Conservation (phyloP, 2,113 vertebrate species). For the Tautogolabrus adspersus region DNA sequence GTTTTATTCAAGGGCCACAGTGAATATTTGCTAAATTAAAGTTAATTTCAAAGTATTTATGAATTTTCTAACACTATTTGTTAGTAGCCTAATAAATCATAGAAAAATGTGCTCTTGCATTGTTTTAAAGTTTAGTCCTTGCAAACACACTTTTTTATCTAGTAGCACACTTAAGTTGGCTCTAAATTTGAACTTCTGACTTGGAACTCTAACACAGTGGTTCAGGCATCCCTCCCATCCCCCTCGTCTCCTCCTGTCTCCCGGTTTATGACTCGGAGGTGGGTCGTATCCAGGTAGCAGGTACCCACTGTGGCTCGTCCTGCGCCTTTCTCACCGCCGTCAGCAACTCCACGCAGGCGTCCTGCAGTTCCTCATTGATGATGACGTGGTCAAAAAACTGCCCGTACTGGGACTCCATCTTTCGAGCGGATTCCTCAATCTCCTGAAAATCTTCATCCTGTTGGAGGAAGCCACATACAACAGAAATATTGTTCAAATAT, state of each 20-base stretch:
- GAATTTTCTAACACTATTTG: too few relatives aligned
- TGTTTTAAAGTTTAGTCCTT: not conserved
- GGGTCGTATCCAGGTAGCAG: conserved; percentile 90
- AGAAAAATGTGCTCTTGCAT: not conserved
- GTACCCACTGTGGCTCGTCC: conserved; percentile 94
- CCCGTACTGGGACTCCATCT: conserved; percentile 90
- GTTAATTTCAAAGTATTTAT: not conserved
- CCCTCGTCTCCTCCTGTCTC: not conserved
- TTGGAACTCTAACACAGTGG: conserved; percentile 15
- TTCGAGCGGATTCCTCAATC: conserved; percentile 89
- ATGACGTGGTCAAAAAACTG: conserved; percentile 94
- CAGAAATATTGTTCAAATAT: not conserved
- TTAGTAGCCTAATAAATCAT: too few relatives aligned
- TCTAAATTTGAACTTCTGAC: not conserved
- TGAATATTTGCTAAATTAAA: not conserved
- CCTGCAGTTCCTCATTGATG: conserved; percentile 90
- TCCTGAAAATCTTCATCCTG: conserved; percentile 96
- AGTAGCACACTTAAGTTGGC: not conserved
- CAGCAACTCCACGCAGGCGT: conserved; percentile 87
- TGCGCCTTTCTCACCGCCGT: conserved; percentile 86
- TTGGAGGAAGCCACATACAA: not conserved
- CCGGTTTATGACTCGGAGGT: conserved; percentile 73
- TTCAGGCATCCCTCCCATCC: not conserved
- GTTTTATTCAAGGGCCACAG: not conserved
- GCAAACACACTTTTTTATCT: too few relatives aligned